Conservation (phyloP, 2,797 vertebrate genomes). For the Avahi laniger region DNA sequence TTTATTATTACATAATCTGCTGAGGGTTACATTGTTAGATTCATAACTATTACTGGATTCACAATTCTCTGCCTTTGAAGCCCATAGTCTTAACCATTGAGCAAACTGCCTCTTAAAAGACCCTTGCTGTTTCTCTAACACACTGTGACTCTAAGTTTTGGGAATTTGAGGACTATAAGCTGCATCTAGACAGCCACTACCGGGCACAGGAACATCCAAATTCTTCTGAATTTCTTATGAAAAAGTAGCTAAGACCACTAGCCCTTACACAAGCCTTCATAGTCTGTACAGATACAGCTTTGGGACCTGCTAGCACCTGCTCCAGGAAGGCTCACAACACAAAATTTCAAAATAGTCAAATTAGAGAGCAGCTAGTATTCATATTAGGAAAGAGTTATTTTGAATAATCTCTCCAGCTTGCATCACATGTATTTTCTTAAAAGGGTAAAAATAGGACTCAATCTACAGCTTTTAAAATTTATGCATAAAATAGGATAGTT, state of each 20-base stretch:
- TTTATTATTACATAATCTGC: not conserved
- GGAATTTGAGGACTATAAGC: not conserved
- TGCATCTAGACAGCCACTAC: no score
- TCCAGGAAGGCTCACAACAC: not conserved
- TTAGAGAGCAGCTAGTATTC: not conserved
- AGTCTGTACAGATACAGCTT: not conserved
- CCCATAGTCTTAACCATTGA: not conserved
- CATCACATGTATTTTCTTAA: not conserved
- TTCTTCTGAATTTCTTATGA: not conserved
- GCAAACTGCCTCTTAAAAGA: not conserved
- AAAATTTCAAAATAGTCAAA: not conserved
- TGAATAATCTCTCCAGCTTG: not conserved
- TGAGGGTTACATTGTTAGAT: not conserved
- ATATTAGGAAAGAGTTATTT: not conserved
- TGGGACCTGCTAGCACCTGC: not conserved
- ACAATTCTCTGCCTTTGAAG: not conserved
- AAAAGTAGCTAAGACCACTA: not conserved
- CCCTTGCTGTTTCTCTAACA: not conserved
- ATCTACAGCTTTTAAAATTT: not conserved
- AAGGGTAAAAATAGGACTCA: not conserved
- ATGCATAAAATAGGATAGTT: not conserved
- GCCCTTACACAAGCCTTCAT: not conserved
- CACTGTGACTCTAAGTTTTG: not conserved
- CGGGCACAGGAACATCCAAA: not conserved
- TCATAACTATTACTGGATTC: not conserved